Conservation (phyloP, 2,113 vertebrate species). For the Pristiophorus japonicus region DNA sequence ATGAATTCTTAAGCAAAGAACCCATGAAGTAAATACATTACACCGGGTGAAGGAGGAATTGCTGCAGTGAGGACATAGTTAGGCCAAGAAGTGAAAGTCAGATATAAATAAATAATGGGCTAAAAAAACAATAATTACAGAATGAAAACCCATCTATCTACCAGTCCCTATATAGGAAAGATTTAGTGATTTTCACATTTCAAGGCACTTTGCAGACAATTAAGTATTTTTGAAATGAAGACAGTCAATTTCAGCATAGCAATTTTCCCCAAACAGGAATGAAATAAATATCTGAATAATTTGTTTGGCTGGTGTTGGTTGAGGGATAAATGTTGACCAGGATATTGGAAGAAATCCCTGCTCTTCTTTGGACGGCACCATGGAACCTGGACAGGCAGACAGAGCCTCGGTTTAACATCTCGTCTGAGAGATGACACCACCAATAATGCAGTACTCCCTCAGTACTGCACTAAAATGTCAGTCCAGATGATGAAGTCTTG, state of each 20-base stretch:
- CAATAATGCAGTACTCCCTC: not conserved
- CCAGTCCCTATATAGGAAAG: not conserved
- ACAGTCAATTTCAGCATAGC: not conserved
- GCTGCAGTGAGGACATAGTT: too few relatives aligned
- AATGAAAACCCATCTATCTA: not conserved
- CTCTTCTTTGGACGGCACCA: not conserved
- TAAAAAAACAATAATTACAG: not conserved
- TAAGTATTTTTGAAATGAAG: not conserved
- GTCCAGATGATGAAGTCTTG: not conserved
- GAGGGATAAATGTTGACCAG: not conserved
- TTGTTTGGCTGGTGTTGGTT: not conserved
- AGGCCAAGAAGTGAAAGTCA: not conserved
- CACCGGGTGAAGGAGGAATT: not conserved
- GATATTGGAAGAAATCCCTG: not conserved
- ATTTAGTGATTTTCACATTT: not conserved
- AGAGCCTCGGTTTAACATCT: not conserved
- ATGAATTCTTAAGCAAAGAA: too few relatives aligned
- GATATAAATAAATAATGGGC: not conserved
- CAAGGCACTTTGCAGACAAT: not conserved
- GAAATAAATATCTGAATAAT: not conserved
- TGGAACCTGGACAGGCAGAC: not conserved
- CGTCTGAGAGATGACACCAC: not conserved
- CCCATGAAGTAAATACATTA: too few relatives aligned
- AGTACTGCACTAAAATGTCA: not conserved
- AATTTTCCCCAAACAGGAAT: not conserved